These are phyloP conservation scores for Eristalinus aeneus DNA, from an alignment of 2,888 invertebrate genomes.

Conservation along the genomic window DNA sequence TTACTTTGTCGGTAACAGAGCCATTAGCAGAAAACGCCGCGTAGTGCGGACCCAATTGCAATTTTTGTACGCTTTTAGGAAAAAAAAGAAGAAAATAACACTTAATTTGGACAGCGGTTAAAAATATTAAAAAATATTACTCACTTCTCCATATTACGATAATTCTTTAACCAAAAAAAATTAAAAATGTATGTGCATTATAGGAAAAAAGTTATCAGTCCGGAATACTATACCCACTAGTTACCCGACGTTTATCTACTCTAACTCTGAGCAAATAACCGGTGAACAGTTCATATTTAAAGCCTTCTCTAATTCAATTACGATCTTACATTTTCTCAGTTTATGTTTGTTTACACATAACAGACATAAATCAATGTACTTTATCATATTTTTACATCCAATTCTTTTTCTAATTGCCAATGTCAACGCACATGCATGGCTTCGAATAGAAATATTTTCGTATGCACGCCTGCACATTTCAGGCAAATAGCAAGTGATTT, in stretches of 20 bases:
- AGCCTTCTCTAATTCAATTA: constrained; percentile 42
- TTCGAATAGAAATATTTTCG: constrained; percentile 6
- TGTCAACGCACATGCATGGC: constrained; percentile 39
- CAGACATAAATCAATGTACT: constrained; percentile 24
- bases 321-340: neutral
- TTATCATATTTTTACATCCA: constrained; percentile 8
- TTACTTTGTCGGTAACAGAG: constrained; percentile 63
- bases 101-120: neutral
- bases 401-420: constrained; percentile 24
- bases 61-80: constrained; percentile 12
- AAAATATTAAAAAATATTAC: neutral
- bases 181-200: constrained; percentile 9
- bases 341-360: constrained; percentile 17
- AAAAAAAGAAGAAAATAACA: neutral
- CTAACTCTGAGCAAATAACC: neutral
- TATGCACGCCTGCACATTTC: neutral
- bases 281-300: neutral
- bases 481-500: neutral
- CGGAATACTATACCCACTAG: neutral
- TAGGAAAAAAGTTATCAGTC: neutral
- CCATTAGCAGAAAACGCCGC: constrained; percentile 44
- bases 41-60: constrained; percentile 42
- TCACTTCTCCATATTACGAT: constrained; percentile 39
- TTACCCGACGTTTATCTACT: neutral
- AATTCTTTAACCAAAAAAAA: neutral